Base-by-base conservation (phyloP, 1,140 invertebrate species). In the Amyelois transitella region DNA sequence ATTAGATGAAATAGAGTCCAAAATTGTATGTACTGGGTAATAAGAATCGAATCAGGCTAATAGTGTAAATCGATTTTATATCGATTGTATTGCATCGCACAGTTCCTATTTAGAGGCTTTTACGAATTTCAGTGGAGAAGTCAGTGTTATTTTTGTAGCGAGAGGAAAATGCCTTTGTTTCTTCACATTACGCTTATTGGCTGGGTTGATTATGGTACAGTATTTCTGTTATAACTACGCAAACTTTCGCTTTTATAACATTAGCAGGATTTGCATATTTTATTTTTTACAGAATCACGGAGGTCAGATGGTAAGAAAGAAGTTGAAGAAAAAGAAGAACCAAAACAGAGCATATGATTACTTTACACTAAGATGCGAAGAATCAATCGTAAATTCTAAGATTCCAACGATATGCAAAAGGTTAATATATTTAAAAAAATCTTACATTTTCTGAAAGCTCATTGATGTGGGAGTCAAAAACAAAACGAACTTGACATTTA, bases 11-110 rank as follows among this genome's bases (percentile, higher is more conserved):
- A 38, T 38, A 38, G n/a, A 38, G 32, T 14, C 17, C 17, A 38
- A 38, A 38, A 14, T 38, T 8, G 2, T 14, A 5, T 38, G 6
- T 14, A 1, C 1, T 38, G 2, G 3, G 32, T 38, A 14, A 38
- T 14, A 38, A 38, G 32, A 38, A 14, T 38, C 32, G 32, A 38
- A 38, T 38, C 32, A 8, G 20, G 47, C 7, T 59, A 57, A 64
- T 64, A 32, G 48, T 50, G 55, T 60, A 56, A 60, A 60, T 60
- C 57, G 62, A 64, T 64, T 64, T 51, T 21, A 17, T 45, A 47
- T 28, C 57, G 53, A 60, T 64, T 38, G 32, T 14, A 38, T 38
- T 14, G 32, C 32, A 8, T 2, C 2, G 32, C 8, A 8, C 22
- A 24, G 22, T 8, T 24, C 22, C 22, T 24, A 24, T 14, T 14